These are phyloP conservation scores for Sinocyclocheilus rhinocerous DNA, from an alignment of 2,113 vertebrate genomes.

Conservation along the genomic window DNA sequence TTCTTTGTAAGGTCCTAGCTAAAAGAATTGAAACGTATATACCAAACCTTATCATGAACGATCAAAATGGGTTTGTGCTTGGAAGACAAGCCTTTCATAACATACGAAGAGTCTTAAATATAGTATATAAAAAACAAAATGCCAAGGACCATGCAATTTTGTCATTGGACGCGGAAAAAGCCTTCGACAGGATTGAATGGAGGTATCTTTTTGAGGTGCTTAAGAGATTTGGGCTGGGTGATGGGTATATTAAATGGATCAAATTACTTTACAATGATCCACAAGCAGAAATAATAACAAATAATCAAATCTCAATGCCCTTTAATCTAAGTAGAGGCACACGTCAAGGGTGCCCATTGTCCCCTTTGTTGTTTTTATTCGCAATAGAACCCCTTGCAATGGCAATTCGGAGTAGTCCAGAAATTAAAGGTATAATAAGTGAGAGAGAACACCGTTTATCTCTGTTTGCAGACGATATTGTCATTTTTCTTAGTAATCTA, in stretches of 20 bases:
- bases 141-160: constrained; percentile 19
- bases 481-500: background rate
- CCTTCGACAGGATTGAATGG: background rate
- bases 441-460: background rate
- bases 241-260: constrained; percentile 1
- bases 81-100: constrained; percentile 42
- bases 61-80: constrained; percentile 49
- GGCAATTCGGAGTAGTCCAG: background rate
- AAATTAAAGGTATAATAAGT: constrained; percentile 14
- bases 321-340: constrained; percentile 9
- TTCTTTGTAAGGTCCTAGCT: constrained; percentile 32
- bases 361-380: background rate
- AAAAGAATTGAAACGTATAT: constrained; percentile 10
- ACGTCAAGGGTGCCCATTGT: background rate
- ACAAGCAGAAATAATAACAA: constrained; percentile 32
- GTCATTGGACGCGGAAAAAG: constrained; percentile 22
- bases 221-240: background rate
- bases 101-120: constrained; percentile 22
- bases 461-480: constrained; percentile 25
- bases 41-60: background rate
- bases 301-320: background rate
- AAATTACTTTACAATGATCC: constrained; percentile 25
- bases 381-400: constrained; percentile 33
- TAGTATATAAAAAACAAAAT: constrained; percentile 20
- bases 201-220: background rate